Percentiles rank a stretch among this genome's conserved stretches.
phyloP scores from a whole-genome alignment of 2,113 vertebrate genomes.

The Callithrix jacchus region DNA sequence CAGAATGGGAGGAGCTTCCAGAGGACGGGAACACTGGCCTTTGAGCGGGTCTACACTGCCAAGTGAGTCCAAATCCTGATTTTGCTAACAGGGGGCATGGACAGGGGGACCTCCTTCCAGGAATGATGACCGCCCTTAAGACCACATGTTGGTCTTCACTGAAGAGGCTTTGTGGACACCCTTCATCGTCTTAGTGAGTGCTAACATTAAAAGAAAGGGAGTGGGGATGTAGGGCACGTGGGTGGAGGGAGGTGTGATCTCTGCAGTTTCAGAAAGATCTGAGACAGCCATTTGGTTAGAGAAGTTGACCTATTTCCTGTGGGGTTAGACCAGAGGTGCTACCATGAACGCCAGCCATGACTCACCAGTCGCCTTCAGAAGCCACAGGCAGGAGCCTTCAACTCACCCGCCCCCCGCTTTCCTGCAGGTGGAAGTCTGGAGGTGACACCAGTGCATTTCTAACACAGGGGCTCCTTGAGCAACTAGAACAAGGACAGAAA shows the following conservation, averaged over 20 bases:
- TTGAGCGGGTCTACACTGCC: conserved; percentile 92
- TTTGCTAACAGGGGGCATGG: not conserved
- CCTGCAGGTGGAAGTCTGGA: not conserved
- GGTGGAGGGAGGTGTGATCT: not conserved
- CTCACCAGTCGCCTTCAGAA: not conserved
- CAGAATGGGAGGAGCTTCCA: conserved; percentile 81
- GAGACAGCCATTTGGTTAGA: not conserved
- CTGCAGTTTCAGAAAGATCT: not conserved
- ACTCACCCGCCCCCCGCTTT: rapidly evolving
- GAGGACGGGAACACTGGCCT: conserved; percentile 80
- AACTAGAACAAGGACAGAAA: not conserved
- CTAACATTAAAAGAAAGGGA: not conserved
- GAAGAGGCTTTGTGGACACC: not conserved
- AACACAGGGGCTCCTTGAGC: not conserved
- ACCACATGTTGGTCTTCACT: not conserved
- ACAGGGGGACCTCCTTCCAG: no score
- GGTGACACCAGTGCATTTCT: not conserved
- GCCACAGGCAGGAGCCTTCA: not conserved
- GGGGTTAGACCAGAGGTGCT: not conserved
- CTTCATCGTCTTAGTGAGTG: not conserved
- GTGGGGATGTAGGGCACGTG: rapidly evolving
- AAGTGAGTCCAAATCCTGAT: conserved; percentile 88
- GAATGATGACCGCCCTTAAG: not conserved
- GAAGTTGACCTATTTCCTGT: conserved; percentile 26
- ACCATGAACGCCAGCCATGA: not conserved